Conservation (phyloP, 2,113 vertebrate genomes). For the Syngnathus floridae region DNA sequence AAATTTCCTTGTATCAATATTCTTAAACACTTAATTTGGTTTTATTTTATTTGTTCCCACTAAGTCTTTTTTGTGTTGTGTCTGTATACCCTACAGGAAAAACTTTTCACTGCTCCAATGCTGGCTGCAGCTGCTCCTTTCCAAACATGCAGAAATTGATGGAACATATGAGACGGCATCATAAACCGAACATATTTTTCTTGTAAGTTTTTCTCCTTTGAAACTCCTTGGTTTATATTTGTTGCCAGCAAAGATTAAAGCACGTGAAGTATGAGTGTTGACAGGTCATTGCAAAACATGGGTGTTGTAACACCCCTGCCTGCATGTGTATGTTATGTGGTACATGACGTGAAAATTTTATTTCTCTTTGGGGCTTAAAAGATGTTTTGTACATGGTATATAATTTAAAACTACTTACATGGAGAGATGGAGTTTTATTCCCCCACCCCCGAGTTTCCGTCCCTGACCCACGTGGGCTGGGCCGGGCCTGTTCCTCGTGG, state of each 20-base stretch:
- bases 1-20: too few relatives aligned
- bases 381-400: background rate
- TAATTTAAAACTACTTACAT: background rate
- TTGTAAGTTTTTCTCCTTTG: slow-evolving; percentile 72
- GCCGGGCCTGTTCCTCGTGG: too few relatives aligned
- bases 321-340: too few relatives aligned
- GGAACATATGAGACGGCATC: slow-evolving; percentile 85
- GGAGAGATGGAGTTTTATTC: too few relatives aligned
- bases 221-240: background rate
- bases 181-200: slow-evolving; percentile 93
- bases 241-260: background rate
- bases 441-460: too few relatives aligned
- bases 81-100: slow-evolving; percentile 38
- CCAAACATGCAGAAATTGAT: slow-evolving; percentile 89
- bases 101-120: slow-evolving; percentile 67
- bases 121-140: slow-evolving; percentile 78
- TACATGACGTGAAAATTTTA: too few relatives aligned
- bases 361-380: background rate
- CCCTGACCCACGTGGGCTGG: too few relatives aligned
- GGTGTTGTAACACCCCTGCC: background rate
- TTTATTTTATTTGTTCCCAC: background rate
- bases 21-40: background rate
- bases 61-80: too few relatives aligned
- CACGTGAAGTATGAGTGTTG: background rate
- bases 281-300: background rate